Conservation (phyloP, 1,140 invertebrate genomes). For the Formica selysi region DNA sequence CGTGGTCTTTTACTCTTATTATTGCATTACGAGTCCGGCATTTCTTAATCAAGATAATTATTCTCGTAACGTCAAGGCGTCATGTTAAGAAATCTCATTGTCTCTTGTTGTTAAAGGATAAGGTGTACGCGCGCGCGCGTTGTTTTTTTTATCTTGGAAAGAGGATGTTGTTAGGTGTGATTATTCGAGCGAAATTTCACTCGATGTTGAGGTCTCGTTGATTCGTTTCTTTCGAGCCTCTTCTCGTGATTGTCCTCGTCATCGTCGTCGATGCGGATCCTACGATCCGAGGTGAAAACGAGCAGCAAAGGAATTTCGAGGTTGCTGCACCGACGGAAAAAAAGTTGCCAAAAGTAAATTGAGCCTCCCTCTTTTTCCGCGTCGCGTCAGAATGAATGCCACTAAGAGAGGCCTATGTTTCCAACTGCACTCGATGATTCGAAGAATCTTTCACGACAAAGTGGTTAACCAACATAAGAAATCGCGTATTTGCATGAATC, state of each 20-base stretch:
- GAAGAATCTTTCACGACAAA: slow-evolving; percentile 44
- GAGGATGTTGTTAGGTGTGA: slow-evolving; percentile 59
- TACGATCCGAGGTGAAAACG: slow-evolving; percentile 51
- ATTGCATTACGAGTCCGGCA: slow-evolving; percentile 57
- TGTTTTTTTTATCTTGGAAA: slow-evolving; percentile 23
- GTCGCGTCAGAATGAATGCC: slow-evolving; percentile 6
- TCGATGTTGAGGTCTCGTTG: slow-evolving; percentile 36
- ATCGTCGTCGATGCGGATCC: neutral
- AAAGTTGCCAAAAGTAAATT: slow-evolving; percentile 53
- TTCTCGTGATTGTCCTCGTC: neutral
- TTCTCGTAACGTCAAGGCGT: slow-evolving; percentile 56
- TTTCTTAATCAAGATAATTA: slow-evolving; percentile 71
- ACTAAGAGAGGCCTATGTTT: slow-evolving; percentile 12
- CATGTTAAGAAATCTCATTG: slow-evolving; percentile 57
- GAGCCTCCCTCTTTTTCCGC: neutral
- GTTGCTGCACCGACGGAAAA: slow-evolving; percentile 62
- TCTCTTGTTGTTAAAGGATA: slow-evolving; percentile 59
- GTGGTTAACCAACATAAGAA: slow-evolving; percentile 29
- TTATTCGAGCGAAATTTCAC: slow-evolving; percentile 73
- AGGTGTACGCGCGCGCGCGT: slow-evolving; percentile 39
- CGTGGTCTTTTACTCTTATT: slow-evolving; percentile 62
- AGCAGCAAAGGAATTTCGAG: slow-evolving; percentile 45
- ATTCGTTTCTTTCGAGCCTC: slow-evolving; percentile 4
- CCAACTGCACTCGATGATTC: slow-evolving; percentile 37
- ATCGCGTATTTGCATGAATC: slow-evolving; percentile 37